These are phyloP conservation scores for Catotricha subobsoleta DNA, from an alignment of 2,888 invertebrate species.

Conservation along the genomic window DNA sequence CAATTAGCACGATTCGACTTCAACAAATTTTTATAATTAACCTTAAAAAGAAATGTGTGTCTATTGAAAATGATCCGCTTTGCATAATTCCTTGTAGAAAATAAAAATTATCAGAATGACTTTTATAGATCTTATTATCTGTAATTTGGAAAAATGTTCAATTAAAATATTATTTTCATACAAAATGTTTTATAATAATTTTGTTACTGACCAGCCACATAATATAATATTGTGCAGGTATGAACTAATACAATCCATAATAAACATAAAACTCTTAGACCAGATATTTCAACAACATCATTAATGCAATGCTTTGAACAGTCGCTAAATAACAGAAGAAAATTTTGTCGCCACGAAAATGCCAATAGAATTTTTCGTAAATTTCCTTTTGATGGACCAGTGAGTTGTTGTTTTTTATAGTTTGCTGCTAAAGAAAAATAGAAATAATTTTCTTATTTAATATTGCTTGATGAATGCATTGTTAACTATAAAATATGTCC, in stretches of 20 bases:
- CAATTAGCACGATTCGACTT: neutral
- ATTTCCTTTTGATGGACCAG: conserved; percentile 2
- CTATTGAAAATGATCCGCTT: conserved; percentile 39
- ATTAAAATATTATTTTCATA: neutral
- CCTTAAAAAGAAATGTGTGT: conserved; percentile 46
- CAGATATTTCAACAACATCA: conserved; percentile 38
- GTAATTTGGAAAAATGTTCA: conserved; percentile 15
- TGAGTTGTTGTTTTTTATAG: too few relatives aligned
- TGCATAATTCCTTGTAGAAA: conserved; percentile 34
- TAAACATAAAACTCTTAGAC: conserved; percentile 42
- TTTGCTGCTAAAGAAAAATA: too few relatives aligned
- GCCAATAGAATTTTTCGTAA: conserved; percentile 10
- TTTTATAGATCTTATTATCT: conserved; percentile 33
- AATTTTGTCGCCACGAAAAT: conserved; percentile 10
- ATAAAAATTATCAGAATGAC: conserved; percentile 26
- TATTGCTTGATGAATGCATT: too few relatives aligned
- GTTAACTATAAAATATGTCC: too few relatives aligned
- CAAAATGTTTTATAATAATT: neutral
- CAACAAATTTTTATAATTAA: conserved; percentile 16
- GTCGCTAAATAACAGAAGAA: conserved; percentile 4
- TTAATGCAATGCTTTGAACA: conserved; percentile 22
- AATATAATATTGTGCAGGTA: conserved; percentile 42
- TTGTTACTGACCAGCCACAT: conserved; percentile 36
- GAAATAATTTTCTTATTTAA: too few relatives aligned
- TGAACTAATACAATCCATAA: conserved; percentile 47